phyloP scores from a whole-genome alignment of 1,140 invertebrate species.

The Dreissena rostriformis region DNA sequence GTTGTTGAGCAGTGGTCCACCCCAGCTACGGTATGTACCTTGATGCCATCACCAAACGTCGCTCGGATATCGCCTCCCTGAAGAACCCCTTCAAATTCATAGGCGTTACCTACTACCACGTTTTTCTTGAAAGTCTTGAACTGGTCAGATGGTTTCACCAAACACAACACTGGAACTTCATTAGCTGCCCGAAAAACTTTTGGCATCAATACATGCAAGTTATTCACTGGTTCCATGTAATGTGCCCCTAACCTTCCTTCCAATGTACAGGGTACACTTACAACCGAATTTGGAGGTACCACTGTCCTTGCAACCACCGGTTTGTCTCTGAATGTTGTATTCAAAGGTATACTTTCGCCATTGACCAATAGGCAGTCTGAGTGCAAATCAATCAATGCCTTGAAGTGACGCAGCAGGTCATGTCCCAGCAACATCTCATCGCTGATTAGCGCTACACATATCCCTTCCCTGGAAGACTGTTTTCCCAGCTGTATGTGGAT shows the following conservation, averaged over 20 bases:
- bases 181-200: neutral
- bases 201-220: conserved; percentile 4
- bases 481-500: neutral
- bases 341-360: conserved; percentile 6
- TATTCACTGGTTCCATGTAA: conserved; percentile 2
- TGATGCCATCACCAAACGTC: neutral
- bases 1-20: too few species aligned
- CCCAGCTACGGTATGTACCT: too few species aligned
- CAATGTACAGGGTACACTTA: conserved; percentile 4
- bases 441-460: conserved; percentile 22
- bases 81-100: conserved; percentile 3
- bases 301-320: conserved; percentile 4
- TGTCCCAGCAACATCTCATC: conserved; percentile 32
- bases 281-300: conserved; percentile 31
- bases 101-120: conserved; percentile 10
- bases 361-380: neutral
- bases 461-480: neutral
- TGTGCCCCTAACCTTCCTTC: conserved; percentile 6
- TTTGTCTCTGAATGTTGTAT: conserved; percentile 10
- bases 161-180: conserved; percentile 17
- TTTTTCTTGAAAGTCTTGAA: conserved; percentile 22
- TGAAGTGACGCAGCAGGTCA: conserved; percentile 21
- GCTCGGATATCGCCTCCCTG: neutral
- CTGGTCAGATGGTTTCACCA: conserved; percentile 35
- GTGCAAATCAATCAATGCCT: neutral